A percentile compares a stretch with the other conserved stretches of the same genome.
Evolutionary conservation across 37 sponge, comb jelly and placozoan genomes (phyloP).

Genomic region (Tethya wilhelma): DNA sequence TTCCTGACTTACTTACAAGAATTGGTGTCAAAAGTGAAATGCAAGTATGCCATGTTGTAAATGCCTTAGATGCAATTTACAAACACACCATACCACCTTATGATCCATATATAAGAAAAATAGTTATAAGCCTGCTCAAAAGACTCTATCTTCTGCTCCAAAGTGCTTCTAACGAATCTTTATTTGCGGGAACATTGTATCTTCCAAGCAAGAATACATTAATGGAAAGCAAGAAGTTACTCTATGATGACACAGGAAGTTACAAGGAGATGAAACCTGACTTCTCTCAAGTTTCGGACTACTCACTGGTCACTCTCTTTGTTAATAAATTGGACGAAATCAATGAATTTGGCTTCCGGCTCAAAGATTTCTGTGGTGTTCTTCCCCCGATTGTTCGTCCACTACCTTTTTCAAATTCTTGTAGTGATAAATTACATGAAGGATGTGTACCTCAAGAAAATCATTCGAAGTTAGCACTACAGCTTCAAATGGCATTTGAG

Average conservation of each 20-base stretch:
- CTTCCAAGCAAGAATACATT: background rate
- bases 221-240: background rate
- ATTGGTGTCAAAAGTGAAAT: slow-evolving; percentile 14
- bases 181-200: background rate
- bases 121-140: too few relatives aligned
- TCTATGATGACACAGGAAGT: slow-evolving; percentile 8
- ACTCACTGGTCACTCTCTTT: background rate
- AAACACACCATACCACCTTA: background rate
- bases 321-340: background rate
- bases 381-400: background rate
- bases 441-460: background rate
- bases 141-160: background rate
- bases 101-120: background rate
- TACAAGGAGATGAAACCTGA: background rate
- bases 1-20: background rate
- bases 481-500: background rate
- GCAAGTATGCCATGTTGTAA: background rate
- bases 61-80: slow-evolving; percentile 3
- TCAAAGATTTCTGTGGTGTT: background rate
- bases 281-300: background rate
- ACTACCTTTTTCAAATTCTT: background rate
- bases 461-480: background rate
- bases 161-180: background rate
- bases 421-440: background rate
- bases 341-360: background rate